phyloP scores from a whole-genome alignment of 2,888 invertebrate genomes.

The Bimastos eiseni region DNA sequence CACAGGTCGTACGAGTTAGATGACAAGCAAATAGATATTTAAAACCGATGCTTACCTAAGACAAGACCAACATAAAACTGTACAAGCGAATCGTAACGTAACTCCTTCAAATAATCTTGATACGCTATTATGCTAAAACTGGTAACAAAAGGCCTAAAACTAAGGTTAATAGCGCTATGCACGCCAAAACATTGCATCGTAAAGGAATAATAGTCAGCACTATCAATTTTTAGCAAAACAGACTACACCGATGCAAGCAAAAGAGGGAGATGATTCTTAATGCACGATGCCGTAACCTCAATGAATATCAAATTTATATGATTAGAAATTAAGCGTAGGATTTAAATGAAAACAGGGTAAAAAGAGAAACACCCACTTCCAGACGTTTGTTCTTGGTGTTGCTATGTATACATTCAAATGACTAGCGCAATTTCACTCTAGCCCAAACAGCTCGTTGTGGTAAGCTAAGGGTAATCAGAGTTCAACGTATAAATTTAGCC shows the following conservation, averaged over 20 bases:
- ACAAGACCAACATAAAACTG: too few species aligned
- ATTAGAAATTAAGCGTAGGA: background rate
- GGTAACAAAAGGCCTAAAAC: too few species aligned
- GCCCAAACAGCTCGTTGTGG: background rate
- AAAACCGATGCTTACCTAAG: too few species aligned
- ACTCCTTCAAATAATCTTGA: too few species aligned
- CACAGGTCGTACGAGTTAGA: too few species aligned
- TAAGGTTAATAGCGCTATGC: too few species aligned
- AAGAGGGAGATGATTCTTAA: background rate
- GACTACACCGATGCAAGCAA: background rate
- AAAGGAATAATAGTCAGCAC: background rate
- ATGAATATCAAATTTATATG: background rate
- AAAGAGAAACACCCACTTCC: conserved; percentile 13
- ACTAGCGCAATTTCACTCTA: background rate
- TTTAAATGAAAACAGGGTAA: background rate
- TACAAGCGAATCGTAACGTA: too few species aligned
- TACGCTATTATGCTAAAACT: too few species aligned
- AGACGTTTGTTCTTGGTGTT: conserved; percentile 13
- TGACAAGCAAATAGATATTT: too few species aligned
- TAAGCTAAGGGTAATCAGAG: too few species aligned
- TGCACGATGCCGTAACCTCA: background rate
- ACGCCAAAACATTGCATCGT: background rate
- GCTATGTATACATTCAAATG: background rate
- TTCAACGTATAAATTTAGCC: background rate
- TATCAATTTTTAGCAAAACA: background rate